A percentile compares a stretch with the other conserved stretches of the same genome.
phyloP scores from a whole-genome alignment of 2,797 vertebrate genomes.

The Chromobotia macracanthus region DNA sequence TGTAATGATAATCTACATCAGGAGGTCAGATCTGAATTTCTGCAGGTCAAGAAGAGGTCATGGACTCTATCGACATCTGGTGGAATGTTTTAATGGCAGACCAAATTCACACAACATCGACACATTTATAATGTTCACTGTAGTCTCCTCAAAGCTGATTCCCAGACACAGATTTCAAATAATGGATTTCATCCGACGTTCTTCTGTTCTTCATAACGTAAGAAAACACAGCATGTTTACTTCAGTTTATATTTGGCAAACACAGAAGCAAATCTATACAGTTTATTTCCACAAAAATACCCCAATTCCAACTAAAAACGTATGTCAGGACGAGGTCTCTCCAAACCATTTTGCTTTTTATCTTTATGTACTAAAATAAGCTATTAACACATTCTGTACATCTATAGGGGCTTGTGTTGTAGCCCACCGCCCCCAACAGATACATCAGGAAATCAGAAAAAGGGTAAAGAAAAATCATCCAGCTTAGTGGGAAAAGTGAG shows the following conservation, averaged over 20 bases:
- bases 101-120: conserved; percentile 80
- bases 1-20: not conserved
- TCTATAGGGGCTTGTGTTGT: conserved; percentile 68
- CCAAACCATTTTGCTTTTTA: conserved; percentile 57
- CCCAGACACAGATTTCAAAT: conserved; percentile 64
- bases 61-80: conserved; percentile 69
- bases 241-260: conserved; percentile 80
- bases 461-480: conserved; percentile 13
- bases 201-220: conserved; percentile 75
- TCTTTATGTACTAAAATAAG: conserved; percentile 67
- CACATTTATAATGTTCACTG: conserved; percentile 72
- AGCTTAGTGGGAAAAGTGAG: conserved; percentile 57
- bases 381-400: conserved; percentile 79
- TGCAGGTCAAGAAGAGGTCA: conserved; percentile 36
- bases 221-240: conserved; percentile 80
- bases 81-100: conserved; percentile 86
- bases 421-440: conserved; percentile 44
- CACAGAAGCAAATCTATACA: conserved; percentile 77
- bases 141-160: conserved; percentile 68
- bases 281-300: conserved; percentile 69
- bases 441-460: conserved; percentile 41
- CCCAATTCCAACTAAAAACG: conserved; percentile 59
- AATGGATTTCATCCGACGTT: conserved; percentile 62
- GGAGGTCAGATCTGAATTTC: no score
- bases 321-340: conserved; percentile 71